Evolutionary conservation across 2,113 vertebrate species (phyloP).

Genomic region (Tragelaphus buxtoni): DNA sequence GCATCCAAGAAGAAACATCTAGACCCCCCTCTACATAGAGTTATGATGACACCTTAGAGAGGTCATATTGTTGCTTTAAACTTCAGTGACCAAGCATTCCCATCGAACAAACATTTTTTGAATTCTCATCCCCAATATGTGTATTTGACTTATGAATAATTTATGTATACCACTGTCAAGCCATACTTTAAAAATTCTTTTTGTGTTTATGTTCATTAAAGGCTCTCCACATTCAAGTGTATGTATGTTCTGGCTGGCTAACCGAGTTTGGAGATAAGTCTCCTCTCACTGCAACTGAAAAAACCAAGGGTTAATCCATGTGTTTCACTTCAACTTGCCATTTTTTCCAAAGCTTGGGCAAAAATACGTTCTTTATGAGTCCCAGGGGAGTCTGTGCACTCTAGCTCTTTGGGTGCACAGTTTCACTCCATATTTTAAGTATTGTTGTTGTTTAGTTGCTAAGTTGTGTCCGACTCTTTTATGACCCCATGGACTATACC

Average conservation of each 20-base stretch:
- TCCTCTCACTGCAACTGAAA: background rate
- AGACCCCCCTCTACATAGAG: background rate
- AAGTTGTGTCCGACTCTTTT: background rate
- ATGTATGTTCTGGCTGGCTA: background rate
- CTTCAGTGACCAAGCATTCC: background rate
- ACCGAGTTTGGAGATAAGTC: background rate
- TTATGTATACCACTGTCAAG: background rate
- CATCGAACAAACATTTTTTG: background rate
- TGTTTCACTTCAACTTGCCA: background rate
- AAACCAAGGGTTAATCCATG: background rate
- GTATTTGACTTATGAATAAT: conserved; percentile 47
- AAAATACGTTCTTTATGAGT: background rate
- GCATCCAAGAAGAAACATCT: background rate
- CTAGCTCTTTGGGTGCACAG: background rate
- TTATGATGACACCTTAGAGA: background rate
- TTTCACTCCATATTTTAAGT: background rate
- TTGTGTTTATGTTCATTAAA: background rate
- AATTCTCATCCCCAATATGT: background rate
- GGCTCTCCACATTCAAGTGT: background rate
- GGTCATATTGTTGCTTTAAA: background rate
- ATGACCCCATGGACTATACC: background rate
- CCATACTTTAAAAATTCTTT: background rate
- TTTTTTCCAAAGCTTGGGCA: background rate
- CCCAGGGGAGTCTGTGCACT: background rate
- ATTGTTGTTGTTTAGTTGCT: background rate